These are phyloP conservation scores for Mythimna loreyi DNA, from an alignment of 2,888 invertebrate genomes.

Conservation along the genomic window DNA sequence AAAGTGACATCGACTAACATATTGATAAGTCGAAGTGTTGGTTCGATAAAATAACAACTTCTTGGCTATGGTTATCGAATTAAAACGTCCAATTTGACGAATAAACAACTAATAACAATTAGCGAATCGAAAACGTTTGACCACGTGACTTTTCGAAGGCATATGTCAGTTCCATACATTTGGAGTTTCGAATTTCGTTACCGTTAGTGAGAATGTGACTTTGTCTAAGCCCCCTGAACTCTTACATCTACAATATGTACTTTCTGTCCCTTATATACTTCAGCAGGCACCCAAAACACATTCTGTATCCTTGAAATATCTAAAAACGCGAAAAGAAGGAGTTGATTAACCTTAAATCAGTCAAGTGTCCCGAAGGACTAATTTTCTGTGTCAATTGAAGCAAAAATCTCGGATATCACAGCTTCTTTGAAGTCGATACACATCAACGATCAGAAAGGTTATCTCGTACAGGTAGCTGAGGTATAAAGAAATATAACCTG, in stretches of 20 bases:
- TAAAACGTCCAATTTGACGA: too few species aligned
- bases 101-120: too few species aligned
- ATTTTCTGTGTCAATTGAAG: conserved; percentile 40
- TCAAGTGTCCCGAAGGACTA: conserved; percentile 32
- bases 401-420: conserved; percentile 37
- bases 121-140: too few species aligned
- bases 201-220: too few species aligned
- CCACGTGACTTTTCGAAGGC: too few species aligned
- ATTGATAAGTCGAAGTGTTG: too few species aligned
- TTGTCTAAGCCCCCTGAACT: too few species aligned
- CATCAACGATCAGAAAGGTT: conserved; percentile 43
- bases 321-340: conserved; percentile 15
- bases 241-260: neutral
- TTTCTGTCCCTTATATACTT: neutral
- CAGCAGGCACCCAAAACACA: neutral
- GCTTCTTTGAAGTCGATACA: conserved; percentile 32
- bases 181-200: too few species aligned
- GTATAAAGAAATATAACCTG: conserved; percentile 18
- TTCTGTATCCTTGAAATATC: neutral
- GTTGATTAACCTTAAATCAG: conserved; percentile 24
- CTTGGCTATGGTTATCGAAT: too few species aligned
- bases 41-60: too few species aligned
- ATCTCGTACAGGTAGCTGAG: neutral
- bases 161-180: too few species aligned
- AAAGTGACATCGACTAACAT: too few species aligned